Evolutionary conservation across 2,113 vertebrate species (phyloP).

Genomic region (Phocoena phocoena): DNA sequence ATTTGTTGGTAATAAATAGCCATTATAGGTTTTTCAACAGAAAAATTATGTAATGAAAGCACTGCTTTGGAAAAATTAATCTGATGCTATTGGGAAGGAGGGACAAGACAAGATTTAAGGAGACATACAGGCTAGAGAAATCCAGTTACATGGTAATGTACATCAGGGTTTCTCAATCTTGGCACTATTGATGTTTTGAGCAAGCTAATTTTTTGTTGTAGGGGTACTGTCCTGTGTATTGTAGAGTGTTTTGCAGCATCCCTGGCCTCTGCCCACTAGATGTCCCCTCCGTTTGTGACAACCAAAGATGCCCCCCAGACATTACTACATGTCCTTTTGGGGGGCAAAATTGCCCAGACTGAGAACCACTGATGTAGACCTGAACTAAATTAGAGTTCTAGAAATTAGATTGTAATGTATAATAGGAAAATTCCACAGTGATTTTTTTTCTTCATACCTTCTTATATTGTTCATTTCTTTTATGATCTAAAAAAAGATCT

Average conservation of each 20-base stretch:
- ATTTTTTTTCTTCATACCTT: background rate
- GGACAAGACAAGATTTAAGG: background rate
- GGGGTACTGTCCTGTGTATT: background rate
- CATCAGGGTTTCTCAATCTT: background rate
- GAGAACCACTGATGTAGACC: background rate
- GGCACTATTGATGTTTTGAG: background rate
- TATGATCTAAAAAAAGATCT: background rate
- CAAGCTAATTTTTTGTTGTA: background rate
- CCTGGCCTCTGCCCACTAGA: background rate
- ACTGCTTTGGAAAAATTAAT: conserved; percentile 11
- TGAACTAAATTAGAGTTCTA: conserved; percentile 17
- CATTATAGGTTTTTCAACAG: conserved; percentile 15
- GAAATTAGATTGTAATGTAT: conserved; percentile 25
- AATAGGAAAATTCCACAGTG: conserved; percentile 8
- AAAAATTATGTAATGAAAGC: conserved; percentile 28
- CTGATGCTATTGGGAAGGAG: background rate
- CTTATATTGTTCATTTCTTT: background rate
- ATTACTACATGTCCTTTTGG: background rate
- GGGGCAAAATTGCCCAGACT: background rate
- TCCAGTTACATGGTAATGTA: background rate
- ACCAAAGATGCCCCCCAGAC: background rate
- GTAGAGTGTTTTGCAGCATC: background rate
- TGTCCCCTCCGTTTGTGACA: background rate
- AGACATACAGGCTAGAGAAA: background rate
- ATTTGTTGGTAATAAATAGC: conserved; percentile 13